phyloP scores from a whole-genome alignment of 1,140 invertebrate genomes.

The Odontomachus brunneus region DNA sequence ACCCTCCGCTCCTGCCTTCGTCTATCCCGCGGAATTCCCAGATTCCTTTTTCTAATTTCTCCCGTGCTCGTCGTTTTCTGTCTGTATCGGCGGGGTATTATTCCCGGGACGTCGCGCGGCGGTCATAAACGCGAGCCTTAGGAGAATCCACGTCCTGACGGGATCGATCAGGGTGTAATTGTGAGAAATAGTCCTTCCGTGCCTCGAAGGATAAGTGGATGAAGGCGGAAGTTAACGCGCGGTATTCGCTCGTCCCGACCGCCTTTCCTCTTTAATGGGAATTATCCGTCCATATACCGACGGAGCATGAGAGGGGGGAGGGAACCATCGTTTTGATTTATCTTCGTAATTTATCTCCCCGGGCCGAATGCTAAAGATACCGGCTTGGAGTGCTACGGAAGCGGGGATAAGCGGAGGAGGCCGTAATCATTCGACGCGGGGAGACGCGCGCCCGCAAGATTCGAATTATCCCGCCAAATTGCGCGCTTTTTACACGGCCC shows the following conservation, averaged over 20 bases:
- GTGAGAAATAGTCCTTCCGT: conserved; percentile 69
- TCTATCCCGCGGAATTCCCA: conserved; percentile 8
- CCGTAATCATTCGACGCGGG: not conserved
- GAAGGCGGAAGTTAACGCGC: conserved; percentile 67
- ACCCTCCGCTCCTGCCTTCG: not conserved
- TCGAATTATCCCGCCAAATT: conserved; percentile 25
- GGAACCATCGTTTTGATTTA: conserved; percentile 67
- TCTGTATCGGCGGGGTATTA: conserved; percentile 49
- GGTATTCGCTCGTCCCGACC: conserved; percentile 25
- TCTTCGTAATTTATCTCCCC: conserved; percentile 62
- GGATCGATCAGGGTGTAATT: conserved; percentile 74
- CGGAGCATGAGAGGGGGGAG: not conserved
- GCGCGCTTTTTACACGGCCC: not conserved
- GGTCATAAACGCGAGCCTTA: conserved; percentile 47
- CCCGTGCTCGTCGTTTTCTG: conserved; percentile 34
- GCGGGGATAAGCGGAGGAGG: not conserved
- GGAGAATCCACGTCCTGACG: conserved; percentile 42
- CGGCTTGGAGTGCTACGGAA: conserved; percentile 1
- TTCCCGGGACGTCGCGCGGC: conserved; percentile 24
- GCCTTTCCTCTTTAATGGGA: conserved; percentile 62
- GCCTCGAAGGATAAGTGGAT: conserved; percentile 69
- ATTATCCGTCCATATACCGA: conserved; percentile 64
- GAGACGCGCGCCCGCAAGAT: conserved; percentile 22
- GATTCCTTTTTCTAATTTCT: conserved; percentile 38
- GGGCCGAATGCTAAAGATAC: conserved; percentile 63